phyloP scores from a whole-genome alignment of 2,888 invertebrate species.

The Euproctis similis region DNA sequence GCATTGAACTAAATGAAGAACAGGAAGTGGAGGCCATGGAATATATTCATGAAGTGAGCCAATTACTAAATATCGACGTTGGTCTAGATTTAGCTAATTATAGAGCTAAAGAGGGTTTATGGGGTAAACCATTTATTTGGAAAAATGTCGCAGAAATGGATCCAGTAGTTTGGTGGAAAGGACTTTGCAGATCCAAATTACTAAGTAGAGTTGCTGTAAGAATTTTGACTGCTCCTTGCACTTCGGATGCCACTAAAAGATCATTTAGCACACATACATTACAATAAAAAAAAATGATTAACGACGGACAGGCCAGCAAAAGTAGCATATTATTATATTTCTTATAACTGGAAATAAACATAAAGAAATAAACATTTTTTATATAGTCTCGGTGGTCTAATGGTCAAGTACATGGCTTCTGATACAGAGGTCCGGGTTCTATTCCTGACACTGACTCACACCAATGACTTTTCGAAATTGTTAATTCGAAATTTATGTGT shows the following conservation, averaged over 20 bases:
- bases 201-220: too few relatives aligned
- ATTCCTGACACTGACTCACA: too few relatives aligned
- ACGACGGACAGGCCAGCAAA: conserved; percentile 7
- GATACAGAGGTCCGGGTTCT: too few relatives aligned
- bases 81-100: conserved; percentile 15
- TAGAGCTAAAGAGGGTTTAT: conserved; percentile 14
- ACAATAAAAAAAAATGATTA: conserved; percentile 12
- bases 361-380: too few relatives aligned
- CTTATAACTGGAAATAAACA: too few relatives aligned
- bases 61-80: conserved; percentile 13
- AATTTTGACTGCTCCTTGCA: background rate
- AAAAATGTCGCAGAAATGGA: conserved; percentile 9
- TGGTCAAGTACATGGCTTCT: too few relatives aligned
- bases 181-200: background rate
- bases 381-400: too few relatives aligned
- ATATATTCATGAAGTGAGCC: conserved; percentile 11
- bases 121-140: conserved; percentile 14
- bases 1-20: background rate
- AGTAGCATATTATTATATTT: conserved; percentile 1
- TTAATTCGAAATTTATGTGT: too few relatives aligned
- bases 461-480: too few relatives aligned
- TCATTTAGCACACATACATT: background rate
- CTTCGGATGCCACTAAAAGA: background rate
- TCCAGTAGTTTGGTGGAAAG: conserved; percentile 1
- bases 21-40: background rate